Percentiles rank a stretch among this genome's conserved stretches.
phyloP scores from a whole-genome alignment of 2,113 vertebrate species.

The Phalacrocorax carbo region DNA sequence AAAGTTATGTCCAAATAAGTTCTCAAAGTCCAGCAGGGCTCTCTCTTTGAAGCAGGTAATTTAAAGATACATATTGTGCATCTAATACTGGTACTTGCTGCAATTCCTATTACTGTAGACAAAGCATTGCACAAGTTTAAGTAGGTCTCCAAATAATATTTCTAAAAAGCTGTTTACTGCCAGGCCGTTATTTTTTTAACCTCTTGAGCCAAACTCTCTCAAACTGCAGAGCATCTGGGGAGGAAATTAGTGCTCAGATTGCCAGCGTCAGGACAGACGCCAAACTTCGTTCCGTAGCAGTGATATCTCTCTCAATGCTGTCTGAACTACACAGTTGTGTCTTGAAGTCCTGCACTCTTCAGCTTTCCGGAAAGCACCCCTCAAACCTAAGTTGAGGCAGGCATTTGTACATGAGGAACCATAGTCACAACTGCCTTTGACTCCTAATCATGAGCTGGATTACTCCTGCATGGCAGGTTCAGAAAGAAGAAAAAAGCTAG shows the following conservation, averaged over 20 bases:
- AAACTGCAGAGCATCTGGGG: conserved; percentile 38
- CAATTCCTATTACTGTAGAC: neutral
- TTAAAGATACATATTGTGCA: neutral
- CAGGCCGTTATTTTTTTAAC: conserved; percentile 54
- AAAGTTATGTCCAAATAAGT: neutral
- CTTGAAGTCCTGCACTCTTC: neutral
- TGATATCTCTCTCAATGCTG: neutral
- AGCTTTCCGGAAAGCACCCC: neutral
- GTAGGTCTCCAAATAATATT: neutral
- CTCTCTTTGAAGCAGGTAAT: neutral
- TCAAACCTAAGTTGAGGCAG: neutral
- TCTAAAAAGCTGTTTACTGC: conserved; percentile 42
- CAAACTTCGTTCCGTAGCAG: neutral
- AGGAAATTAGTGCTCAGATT: conserved; percentile 44
- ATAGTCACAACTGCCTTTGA: neutral
- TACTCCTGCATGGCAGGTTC: neutral
- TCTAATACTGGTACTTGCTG: neutral
- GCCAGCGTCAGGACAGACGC: conserved; percentile 32
- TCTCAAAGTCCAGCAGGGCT: neutral
- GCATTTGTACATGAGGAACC: neutral
- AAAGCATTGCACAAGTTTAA: conserved; percentile 25
- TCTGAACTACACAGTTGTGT: neutral
- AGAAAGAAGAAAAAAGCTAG: neutral
- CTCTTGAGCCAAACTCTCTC: conserved; percentile 43
- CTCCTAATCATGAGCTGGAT: neutral